These are phyloP conservation scores for Heterotis niloticus DNA, from an alignment of 2,113 vertebrate genomes.

Conservation along the genomic window DNA sequence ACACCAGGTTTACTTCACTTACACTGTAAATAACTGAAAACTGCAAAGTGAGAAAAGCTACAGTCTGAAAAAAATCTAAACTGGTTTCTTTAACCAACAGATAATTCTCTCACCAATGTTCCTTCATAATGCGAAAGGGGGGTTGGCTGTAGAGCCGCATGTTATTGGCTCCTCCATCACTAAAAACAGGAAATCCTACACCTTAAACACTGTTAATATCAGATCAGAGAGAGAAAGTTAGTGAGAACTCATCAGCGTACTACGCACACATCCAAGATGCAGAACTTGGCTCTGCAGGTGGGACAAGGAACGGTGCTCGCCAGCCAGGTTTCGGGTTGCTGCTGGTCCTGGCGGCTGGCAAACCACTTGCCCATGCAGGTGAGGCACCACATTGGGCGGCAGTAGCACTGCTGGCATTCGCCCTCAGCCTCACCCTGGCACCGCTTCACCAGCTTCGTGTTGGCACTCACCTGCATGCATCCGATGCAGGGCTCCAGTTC, in stretches of 20 bases:
- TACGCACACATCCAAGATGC: slow-evolving; percentile 82
- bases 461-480: slow-evolving; percentile 84
- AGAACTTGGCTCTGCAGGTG: slow-evolving; percentile 86
- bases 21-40: no score
- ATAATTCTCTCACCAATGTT: background rate
- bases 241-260: slow-evolving; percentile 70
- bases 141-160: background rate
- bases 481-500: slow-evolving; percentile 86
- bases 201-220: background rate
- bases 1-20: no score
- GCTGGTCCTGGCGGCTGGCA: slow-evolving; percentile 88
- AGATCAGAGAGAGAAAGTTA: background rate
- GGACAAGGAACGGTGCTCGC: slow-evolving; percentile 86
- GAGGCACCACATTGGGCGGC: slow-evolving; percentile 95
- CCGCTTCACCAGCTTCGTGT: slow-evolving; percentile 77
- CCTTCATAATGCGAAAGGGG: background rate
- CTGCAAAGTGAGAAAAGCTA: no score
- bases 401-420: slow-evolving; percentile 82
- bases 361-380: slow-evolving; percentile 95
- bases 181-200: background rate
- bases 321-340: slow-evolving; percentile 88
- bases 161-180: background rate
- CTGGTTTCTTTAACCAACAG: no score
- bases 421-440: slow-evolving; percentile 67
- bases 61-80: no score